Evolutionary conservation across 2,113 vertebrate species (phyloP).

Genomic region (Riparia riparia): DNA sequence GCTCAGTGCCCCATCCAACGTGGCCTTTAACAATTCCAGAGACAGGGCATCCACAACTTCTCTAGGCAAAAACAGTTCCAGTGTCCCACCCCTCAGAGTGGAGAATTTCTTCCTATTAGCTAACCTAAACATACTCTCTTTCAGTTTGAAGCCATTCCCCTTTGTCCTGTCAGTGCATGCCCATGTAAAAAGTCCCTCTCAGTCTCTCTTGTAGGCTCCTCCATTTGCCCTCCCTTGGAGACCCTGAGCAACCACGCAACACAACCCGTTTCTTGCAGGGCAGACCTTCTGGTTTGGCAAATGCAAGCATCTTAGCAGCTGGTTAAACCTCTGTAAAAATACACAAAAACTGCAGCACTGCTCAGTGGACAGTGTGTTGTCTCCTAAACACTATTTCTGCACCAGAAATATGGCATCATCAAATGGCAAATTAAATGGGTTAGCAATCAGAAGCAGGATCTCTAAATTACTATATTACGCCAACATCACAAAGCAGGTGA

Average conservation of each 20-base stretch:
- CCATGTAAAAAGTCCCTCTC: not conserved
- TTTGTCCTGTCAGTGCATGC: not conserved
- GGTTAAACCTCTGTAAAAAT: rapidly evolving
- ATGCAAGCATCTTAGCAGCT: not conserved
- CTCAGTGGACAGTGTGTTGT: not conserved
- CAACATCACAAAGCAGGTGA: not conserved
- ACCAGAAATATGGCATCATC: not conserved
- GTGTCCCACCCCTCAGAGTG: rapidly evolving
- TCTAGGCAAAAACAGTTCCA: not conserved
- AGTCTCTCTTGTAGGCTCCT: not conserved
- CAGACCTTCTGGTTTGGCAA: not conserved
- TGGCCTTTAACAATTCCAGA: not conserved
- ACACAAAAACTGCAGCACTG: not conserved
- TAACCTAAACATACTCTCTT: not conserved
- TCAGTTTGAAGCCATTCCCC: not conserved
- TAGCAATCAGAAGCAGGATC: not conserved
- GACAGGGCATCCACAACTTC: not conserved
- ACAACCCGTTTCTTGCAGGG: too few relatives aligned
- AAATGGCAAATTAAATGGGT: not conserved
- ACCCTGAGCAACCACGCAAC: not conserved
- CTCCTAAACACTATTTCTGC: not conserved
- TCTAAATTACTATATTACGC: not conserved
- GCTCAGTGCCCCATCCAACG: not conserved
- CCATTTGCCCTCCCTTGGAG: not conserved
- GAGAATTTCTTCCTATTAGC: not conserved